Conservation (phyloP, 2,113 vertebrate genomes). For the Solea solea region DNA sequence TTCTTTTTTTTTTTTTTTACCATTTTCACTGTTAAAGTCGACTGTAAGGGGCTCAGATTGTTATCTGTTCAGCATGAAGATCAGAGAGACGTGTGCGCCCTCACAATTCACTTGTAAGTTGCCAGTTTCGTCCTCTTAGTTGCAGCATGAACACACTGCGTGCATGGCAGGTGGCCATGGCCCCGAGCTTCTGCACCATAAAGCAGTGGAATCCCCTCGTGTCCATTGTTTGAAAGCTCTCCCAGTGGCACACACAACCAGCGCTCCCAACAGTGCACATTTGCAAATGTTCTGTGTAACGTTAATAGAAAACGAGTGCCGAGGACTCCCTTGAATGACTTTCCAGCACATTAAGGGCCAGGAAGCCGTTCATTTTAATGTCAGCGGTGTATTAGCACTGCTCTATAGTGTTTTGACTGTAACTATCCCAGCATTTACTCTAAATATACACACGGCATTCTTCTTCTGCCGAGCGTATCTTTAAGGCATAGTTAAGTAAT, state of each 20-base stretch:
- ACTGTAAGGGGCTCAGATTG: conserved; percentile 7
- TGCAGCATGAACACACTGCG: conserved; percentile 8
- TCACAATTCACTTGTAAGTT: conserved; percentile 1
- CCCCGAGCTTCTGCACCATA: conserved; percentile 58
- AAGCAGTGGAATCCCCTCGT: conserved; percentile 61
- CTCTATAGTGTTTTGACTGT: conserved; percentile 70
- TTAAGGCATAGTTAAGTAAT: conserved; percentile 77
- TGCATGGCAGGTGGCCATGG: conserved; percentile 38
- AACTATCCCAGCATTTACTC: conserved; percentile 73
- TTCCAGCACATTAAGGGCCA: conserved; percentile 75
- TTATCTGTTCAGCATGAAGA: conserved; percentile 49
- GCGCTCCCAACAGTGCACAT: conserved; percentile 43
- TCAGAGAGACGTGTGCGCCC: conserved; percentile 53
- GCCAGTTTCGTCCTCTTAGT: conserved; percentile 43
- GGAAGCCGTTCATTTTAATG: conserved; percentile 75
- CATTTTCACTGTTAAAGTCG: not conserved
- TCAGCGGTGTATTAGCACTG: conserved; percentile 66
- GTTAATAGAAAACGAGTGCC: conserved; percentile 72
- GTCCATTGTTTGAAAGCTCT: conserved; percentile 66
- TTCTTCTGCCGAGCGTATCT: conserved; percentile 65
- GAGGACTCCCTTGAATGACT: conserved; percentile 62
- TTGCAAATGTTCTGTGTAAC: conserved; percentile 70
- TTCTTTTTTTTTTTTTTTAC: conserved; percentile 3
- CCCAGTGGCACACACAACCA: conserved; percentile 42
- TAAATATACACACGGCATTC: conserved; percentile 72